Evolutionary conservation across 2,113 vertebrate genomes (phyloP).

Genomic region (Aix galericulata): DNA sequence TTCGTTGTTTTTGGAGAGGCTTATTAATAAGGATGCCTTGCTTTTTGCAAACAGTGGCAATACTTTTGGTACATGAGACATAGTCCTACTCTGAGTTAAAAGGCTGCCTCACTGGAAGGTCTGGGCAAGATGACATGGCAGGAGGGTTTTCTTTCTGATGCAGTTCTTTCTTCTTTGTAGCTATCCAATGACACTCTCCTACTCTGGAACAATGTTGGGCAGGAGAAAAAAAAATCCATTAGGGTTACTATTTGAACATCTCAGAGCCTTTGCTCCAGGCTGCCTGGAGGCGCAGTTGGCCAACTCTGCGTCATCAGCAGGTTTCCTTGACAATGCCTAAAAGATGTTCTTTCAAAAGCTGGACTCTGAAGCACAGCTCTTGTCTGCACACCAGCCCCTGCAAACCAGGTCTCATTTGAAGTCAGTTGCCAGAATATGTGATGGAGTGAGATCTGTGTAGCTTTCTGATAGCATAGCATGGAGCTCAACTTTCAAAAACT

Average conservation of each 20-base stretch:
- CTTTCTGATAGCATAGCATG: rapidly evolving
- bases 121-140: neutral
- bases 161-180: neutral
- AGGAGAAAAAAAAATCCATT: neutral
- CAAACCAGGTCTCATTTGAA: neutral
- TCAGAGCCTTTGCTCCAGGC: slow-evolving; percentile 54
- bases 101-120: neutral
- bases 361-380: neutral
- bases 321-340: slow-evolving; percentile 23
- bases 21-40: neutral
- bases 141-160: neutral
- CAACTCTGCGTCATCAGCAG: neutral
- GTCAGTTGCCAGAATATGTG: neutral
- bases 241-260: neutral
- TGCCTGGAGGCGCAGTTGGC: slow-evolving; percentile 49
- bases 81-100: rapidly evolving
- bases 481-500: neutral
- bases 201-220: neutral
- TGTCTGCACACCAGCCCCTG: neutral
- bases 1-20: neutral
- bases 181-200: neutral
- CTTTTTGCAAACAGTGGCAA: neutral
- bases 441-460: neutral
- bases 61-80: neutral
- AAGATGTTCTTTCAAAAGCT: neutral